These are phyloP conservation scores for Heterocephalus glaber DNA, from an alignment of 2,113 vertebrate species.

Conservation along the genomic window DNA sequence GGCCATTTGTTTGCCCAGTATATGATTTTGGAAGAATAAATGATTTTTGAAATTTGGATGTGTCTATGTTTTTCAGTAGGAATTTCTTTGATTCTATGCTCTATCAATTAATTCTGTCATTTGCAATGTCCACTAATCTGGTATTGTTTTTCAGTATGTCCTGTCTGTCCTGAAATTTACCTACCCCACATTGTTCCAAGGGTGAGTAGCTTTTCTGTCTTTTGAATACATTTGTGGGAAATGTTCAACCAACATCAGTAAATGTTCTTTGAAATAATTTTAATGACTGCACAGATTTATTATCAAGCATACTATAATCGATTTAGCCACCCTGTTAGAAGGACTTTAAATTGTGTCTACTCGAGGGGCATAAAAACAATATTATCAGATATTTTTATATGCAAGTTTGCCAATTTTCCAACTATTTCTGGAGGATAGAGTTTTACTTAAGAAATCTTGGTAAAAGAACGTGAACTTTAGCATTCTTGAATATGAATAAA, in stretches of 20 bases:
- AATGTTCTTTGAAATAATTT: constrained; percentile 1
- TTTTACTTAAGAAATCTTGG: constrained; percentile 16
- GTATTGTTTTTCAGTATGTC: constrained; percentile 93
- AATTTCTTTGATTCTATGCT: constrained; percentile 30
- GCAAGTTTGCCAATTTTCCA: constrained; percentile 31
- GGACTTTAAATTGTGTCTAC: background rate
- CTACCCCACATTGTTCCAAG: constrained; percentile 98
- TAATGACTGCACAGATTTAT: background rate
- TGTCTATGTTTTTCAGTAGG: background rate
- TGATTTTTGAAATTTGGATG: background rate
- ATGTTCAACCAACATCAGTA: background rate
- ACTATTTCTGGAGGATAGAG: background rate
- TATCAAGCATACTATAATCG: background rate
- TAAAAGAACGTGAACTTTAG: constrained; percentile 36
- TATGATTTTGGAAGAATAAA: background rate
- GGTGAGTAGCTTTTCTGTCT: constrained; percentile 89
- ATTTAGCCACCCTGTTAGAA: background rate
- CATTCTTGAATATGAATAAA: background rate
- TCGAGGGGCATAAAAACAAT: background rate
- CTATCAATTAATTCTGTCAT: background rate
- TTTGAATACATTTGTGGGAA: constrained; percentile 47
- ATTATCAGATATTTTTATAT: background rate
- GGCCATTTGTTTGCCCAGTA: background rate
- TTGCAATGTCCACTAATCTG: constrained; percentile 76
- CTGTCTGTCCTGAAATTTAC: constrained; percentile 97